phyloP scores from a whole-genome alignment of 2,797 vertebrate species.

The Coregonus ussuriensis region DNA sequence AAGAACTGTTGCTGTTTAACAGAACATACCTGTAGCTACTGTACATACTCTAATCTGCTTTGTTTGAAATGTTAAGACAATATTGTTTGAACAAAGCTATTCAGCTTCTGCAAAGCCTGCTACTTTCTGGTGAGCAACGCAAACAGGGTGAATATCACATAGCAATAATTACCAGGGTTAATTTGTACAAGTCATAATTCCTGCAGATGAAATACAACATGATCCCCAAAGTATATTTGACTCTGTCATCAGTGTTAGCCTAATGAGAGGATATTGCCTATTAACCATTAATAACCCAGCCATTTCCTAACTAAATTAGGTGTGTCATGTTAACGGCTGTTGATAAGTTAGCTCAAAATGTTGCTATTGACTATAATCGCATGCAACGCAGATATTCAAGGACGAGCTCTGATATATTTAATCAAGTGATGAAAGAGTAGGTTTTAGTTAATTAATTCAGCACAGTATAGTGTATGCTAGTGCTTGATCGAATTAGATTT shows the following conservation, averaged over 20 bases:
- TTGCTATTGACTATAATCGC: background rate
- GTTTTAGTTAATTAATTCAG: background rate
- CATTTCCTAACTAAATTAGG: background rate
- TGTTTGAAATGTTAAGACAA: slow-evolving; percentile 23
- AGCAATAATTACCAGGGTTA: slow-evolving; percentile 1
- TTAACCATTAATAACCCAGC: background rate
- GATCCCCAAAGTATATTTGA: slow-evolving; percentile 5
- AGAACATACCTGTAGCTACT: slow-evolving; percentile 24
- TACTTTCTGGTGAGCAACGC: slow-evolving; percentile 2
- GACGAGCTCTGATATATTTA: background rate
- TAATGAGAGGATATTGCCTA: background rate
- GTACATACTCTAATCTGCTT: slow-evolving; percentile 12
- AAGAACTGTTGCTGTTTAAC: slow-evolving; percentile 21
- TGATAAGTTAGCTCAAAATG: background rate
- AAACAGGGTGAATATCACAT: slow-evolving; percentile 1
- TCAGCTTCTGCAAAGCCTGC: background rate
- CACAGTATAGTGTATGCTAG: background rate
- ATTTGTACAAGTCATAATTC: background rate
- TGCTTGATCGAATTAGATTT: background rate
- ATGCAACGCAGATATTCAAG: background rate
- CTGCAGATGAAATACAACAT: slow-evolving; percentile 11
- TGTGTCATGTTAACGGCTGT: background rate
- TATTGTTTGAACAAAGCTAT: slow-evolving; percentile 20
- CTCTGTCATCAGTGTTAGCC: slow-evolving; percentile 3
- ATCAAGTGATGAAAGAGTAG: background rate